phyloP scores from a whole-genome alignment of 1,140 invertebrate genomes.

The Drosophila tristis region DNA sequence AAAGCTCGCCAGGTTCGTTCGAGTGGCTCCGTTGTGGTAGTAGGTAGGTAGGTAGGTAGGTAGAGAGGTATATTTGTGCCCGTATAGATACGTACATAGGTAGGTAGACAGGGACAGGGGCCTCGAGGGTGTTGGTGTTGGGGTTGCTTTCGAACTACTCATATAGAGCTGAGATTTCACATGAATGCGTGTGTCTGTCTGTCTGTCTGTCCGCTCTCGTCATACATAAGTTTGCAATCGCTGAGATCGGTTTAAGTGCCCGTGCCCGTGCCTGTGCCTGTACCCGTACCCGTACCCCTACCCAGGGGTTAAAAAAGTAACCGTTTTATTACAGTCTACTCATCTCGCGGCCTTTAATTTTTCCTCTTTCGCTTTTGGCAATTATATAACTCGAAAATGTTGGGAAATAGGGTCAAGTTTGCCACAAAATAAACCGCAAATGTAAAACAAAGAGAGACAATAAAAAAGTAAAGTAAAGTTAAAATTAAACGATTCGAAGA shows the following conservation, averaged over 20 bases:
- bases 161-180: conserved; percentile 49
- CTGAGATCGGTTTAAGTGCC: conserved; percentile 65
- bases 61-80: neutral
- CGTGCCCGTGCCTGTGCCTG: neutral
- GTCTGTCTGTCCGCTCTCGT: conserved; percentile 27
- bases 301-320: conserved; percentile 63
- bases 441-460: conserved; percentile 11
- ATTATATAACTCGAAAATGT: conserved; percentile 66
- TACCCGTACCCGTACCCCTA: neutral
- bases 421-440: conserved; percentile 61
- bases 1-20: conserved; percentile 28
- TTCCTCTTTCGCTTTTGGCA: conserved; percentile 51
- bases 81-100: neutral
- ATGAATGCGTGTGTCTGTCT: conserved; percentile 43
- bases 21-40: conserved; percentile 12
- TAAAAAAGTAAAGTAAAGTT: conserved; percentile 17
- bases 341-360: conserved; percentile 44
- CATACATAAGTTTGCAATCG: conserved; percentile 33
- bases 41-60: neutral
- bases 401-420: conserved; percentile 78
- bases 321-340: conserved; percentile 59
- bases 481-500: conserved; percentile 13
- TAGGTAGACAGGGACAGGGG: conserved; percentile 17
- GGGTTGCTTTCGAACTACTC: conserved; percentile 21
- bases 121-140: conserved; percentile 6